Evolutionary conservation across 53 echinoderm and acorn worm genomes (phyloP).

Genomic region (Mesocentrotus franciscanus): DNA sequence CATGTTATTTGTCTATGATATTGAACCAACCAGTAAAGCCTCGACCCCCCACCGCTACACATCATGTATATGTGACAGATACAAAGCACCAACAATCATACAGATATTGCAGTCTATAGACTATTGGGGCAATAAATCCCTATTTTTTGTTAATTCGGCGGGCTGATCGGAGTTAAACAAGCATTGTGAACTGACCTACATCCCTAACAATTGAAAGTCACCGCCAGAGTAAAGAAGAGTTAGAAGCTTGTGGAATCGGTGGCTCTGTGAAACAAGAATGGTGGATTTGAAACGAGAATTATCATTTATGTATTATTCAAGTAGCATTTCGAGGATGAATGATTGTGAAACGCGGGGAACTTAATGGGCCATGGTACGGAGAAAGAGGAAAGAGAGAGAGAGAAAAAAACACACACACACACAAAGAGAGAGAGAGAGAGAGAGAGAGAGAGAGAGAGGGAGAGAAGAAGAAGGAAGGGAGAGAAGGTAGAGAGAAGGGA

Average conservation of each 20-base stretch:
- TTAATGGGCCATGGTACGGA: slow-evolving; percentile 18
- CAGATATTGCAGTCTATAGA: neutral
- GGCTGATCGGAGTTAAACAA: slow-evolving; percentile 21
- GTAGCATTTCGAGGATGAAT: slow-evolving; percentile 1
- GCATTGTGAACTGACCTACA: neutral
- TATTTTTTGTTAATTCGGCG: neutral
- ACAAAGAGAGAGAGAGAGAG: neutral
- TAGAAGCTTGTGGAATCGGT: neutral
- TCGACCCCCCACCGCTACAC: neutral
- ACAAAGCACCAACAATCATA: neutral
- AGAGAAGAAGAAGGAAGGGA: neutral
- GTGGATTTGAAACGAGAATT: slow-evolving; percentile 29
- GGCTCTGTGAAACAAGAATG: neutral
- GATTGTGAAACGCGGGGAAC: slow-evolving; percentile 32
- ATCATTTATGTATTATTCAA: slow-evolving; percentile 60
- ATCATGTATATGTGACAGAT: neutral
- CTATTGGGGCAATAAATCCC: neutral
- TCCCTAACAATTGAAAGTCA: neutral
- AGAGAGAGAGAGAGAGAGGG: neutral
- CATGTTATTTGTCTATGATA: neutral
- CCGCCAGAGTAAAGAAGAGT: neutral
- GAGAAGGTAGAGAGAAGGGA: neutral
- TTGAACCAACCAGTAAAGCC: neutral
- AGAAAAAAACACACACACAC: too few species aligned
- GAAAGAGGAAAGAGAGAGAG: neutral